Base-by-base conservation (phyloP, 1,140 invertebrate genomes). In the Stegodyphus mimosarum region DNA sequence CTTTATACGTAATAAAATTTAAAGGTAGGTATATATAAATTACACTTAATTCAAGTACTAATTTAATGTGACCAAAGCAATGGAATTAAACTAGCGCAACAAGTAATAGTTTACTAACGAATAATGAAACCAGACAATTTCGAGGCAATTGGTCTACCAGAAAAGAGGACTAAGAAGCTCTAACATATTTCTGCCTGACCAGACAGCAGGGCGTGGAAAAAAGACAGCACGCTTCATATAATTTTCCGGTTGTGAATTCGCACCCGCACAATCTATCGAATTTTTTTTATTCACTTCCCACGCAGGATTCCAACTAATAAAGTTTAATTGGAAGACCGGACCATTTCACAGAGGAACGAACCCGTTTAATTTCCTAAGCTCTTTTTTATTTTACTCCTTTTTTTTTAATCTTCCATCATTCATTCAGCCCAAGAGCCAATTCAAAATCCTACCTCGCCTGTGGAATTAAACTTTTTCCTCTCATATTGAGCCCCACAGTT, bases 271-370 rank as follows among this genome's bases (percentile, higher is more conserved):
- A 10, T 60, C 15, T 60, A 17, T 15, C 6, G 13, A n/a, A 63
- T 72, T 70, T 60, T 50, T 69, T n/a, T n/a, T 51, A 72, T 80
- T 60, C 69, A 53, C 72, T 63, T 33, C 53, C 67, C 33, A 60
- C 55, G 15, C 55, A 15, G 77, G 49, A 48, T 53, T 50, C 33
- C 55, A 64, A 83, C 80, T 83, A 83, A 83, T 83, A 83, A 83
- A 83, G 80, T 83, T 83, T 83, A 83, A 83, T 83, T 83, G 80
- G 80, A 83, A 80, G 72, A 71, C 69, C 55, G 78, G 66, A 51
- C 49, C 71, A 74, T 83, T 83, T 83, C 71, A 73, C 80, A 74
- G 48, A 33, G 70, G 69, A 74, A 33, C 52, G 80, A 83, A 83
- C 60, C 55, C 70, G 71, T 72, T 80, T 80, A 80, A 80, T 80